Evolutionary conservation across 2,888 invertebrate species (phyloP).

Genomic region (Candidula unifasciata): DNA sequence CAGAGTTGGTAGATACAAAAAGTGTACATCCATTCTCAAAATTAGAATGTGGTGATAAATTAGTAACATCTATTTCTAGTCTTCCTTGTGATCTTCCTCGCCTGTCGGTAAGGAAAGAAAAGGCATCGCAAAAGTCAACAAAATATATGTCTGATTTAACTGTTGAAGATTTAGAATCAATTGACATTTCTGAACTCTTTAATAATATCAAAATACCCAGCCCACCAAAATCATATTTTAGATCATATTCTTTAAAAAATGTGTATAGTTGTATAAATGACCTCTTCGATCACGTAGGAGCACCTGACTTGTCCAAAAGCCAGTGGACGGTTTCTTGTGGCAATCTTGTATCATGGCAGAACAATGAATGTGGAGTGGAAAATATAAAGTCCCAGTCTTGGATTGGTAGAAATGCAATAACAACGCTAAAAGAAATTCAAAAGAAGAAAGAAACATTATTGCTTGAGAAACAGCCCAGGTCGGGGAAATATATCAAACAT

Average conservation of each 20-base stretch:
- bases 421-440: background rate
- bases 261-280: slow-evolving; percentile 6
- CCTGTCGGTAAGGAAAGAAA: background rate
- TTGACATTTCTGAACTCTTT: slow-evolving; percentile 38
- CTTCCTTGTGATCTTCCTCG: background rate
- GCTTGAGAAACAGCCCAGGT: background rate
- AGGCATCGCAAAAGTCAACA: too few relatives aligned
- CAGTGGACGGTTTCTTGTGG: slow-evolving; percentile 29
- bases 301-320: background rate
- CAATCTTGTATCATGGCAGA: background rate
- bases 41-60: background rate
- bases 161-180: slow-evolving; percentile 51
- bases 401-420: background rate
- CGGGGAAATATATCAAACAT: slow-evolving; percentile 33
- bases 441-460: background rate
- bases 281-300: background rate
- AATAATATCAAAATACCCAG: slow-evolving; percentile 38
- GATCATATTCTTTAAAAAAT: slow-evolving; percentile 30
- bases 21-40: background rate
- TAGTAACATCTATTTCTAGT: background rate
- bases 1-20: background rate
- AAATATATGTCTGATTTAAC: slow-evolving; percentile 40
- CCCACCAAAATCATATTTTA: slow-evolving; percentile 36
- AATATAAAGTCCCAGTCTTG: background rate
- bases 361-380: background rate